Base-by-base conservation (phyloP, 2,113 vertebrate genomes). In the Odobenus rosmarus region DNA sequence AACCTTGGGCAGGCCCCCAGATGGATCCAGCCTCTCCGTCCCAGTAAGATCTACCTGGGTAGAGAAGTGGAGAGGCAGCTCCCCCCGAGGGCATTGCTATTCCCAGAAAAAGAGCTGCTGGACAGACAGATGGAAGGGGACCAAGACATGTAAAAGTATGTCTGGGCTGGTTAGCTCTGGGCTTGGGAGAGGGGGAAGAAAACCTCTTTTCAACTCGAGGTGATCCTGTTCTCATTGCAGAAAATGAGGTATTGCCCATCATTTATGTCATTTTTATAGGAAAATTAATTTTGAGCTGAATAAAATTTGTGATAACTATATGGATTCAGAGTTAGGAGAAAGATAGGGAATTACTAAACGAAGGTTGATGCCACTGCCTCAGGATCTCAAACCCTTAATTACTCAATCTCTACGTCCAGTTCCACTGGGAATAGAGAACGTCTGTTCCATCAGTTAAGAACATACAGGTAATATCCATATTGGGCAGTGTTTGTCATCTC, bases 271-370 rank as follows among this genome's bases (percentile, higher is more conserved):
- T 71, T 90, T 91, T 88, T 69, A 42, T 28, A 84, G 61, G 24
- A 82, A 92, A 95, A 53, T 67, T 85, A 86, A 72, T 83, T 62
- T 86, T 95, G 64, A 96, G 59, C 33, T 82, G 42, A 53, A 64
- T 76, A 55, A 93, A 93, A 76, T 84, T 88, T n/a, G 89, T 61
- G 31, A 36, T 86, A 93, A 71, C n/a, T 51, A 12, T n/a, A 46
- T 51, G 39, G 16, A 92, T 86, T 97, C 59, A 61, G 46, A 39
- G 26, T 79, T 79, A 61, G 26, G 49, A 87, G 31, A 55, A 80
- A 88, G 16, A 7, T 53, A 51, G 46, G 26, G 19, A 84, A 31
- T 72, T 74, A 39, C 33, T 24, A 51, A 49, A 67, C 16, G 53
- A n/a, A n/a, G 33, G 59, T 59, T 57, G 33, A 39, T 59, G 46